Evolutionary conservation across 2,888 invertebrate genomes (phyloP), one percentile per base, ranked within the genome.

Genomic region (Phengaris alcon): DNA sequence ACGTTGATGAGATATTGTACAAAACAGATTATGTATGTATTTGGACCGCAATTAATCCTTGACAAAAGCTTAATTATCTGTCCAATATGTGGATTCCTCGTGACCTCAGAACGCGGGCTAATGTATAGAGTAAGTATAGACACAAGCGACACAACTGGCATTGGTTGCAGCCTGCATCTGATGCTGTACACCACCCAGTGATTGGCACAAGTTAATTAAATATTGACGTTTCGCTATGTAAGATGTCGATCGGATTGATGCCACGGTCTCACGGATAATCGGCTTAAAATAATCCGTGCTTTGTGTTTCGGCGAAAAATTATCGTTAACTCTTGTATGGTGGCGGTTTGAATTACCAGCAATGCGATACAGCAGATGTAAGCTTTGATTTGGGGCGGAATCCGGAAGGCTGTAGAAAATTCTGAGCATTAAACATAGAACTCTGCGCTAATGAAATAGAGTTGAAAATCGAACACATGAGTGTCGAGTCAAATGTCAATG

Each of bases 1-100:
- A 48, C 48, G 6, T 48, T 48, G 48, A 64, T 64, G 35, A 64
- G 12, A 44, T 44, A 52, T 52, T 10, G 12, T 64, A 13, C 48
- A 48, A n/a, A 48, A 68, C 48, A 69, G 48, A 2, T 69, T 48
- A 59, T 46, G 46, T 48, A 59, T 46, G 46, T 59, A 9, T 48
- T 46, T 44, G 55, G 15, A 74, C n/a, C 48, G 57, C 57, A 46
- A 59, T 59, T 48, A 74, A 74, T 74, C 48, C 74, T 51, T 48
- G 44, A 74, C 74, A 35, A 64, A 51, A 48, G 64, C 59, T 74
- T 74, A 64, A 74, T 74, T 74, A 74, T 68, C 9, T 68, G 74
- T 35, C 68, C 68, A 59, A 74, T 74, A 74, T 74, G 68, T 46
- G 68, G 10, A 74, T 74, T 68, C 68, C 68, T 74, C 52, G 52